Base-by-base conservation (phyloP, 2,888 invertebrate genomes). In the Alcis repandata region DNA sequence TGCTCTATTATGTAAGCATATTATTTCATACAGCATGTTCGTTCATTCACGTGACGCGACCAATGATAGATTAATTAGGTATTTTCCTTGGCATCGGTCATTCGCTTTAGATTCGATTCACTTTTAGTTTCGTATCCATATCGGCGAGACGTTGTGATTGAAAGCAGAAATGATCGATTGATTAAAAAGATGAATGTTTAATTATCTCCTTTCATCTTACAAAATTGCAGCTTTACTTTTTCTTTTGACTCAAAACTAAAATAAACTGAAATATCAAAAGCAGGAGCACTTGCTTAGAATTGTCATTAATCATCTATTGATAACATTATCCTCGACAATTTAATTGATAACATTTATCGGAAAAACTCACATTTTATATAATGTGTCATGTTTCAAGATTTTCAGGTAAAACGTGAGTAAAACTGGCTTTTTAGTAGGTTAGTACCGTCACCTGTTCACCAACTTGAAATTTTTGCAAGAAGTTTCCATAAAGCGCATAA, bases 81-180 rank as follows among this genome's bases (percentile, higher is more conserved):
- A 72, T 72, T 77, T 79, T 78, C 59, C 74, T 73, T 79, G 76
- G 74, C 75, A 71, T 73, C 75, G 71, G 76, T 76, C 76, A 74
- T 77, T 83, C 75, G 80, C 84, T 83, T 84, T 83, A 79, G 68
- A 72, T 78, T 78, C 62, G 75, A 65, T 63, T 63, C 45, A 51
- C 78, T 79, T 78, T 79, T 76, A 20, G 60, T 79, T 79, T 75
- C 69, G 68, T 73, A 71, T 69, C 71, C 67, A 74, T 78, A 79
- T 78, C 77, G 68, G 65, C 70, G 74, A 74, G 74, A 74, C 72
- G 63, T 63, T 69, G 52, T 56, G 72, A 70, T 70, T 72, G 70
- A 72, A 71, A 67, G 69, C 46, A 71, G 71, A 74, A 78, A 67
- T 69, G 65, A 59, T 67, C 36, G 72, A 78, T 81, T 74, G 74